Evolutionary conservation across 2,888 invertebrate genomes (phyloP).

Genomic region (Drosophila subquinaria): DNA sequence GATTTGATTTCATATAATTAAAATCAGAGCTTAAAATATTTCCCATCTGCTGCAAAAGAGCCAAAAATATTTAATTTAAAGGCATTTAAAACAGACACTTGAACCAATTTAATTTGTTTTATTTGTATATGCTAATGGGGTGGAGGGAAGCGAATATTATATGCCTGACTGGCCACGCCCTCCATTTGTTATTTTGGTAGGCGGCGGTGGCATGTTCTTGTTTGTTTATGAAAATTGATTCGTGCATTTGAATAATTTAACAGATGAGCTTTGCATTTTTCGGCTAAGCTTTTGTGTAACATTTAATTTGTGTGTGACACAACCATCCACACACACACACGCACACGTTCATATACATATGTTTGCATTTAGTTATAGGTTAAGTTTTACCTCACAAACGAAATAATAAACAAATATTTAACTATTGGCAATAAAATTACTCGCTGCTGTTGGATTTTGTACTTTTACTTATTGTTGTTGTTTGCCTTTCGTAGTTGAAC

Average conservation of each 20-base stretch:
- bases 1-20: neutral
- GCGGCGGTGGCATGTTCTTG: slow-evolving; percentile 22
- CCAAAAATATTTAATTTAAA: slow-evolving; percentile 2
- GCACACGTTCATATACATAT: slow-evolving; percentile 23
- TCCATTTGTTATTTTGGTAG: slow-evolving; percentile 9
- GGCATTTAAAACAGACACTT: slow-evolving; percentile 7
- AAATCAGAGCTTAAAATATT: neutral
- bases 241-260: slow-evolving; percentile 72
- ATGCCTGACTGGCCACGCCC: slow-evolving; percentile 14
- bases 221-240: slow-evolving; percentile 76
- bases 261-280: slow-evolving; percentile 51
- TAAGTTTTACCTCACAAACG: slow-evolving; percentile 53
- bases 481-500: slow-evolving; percentile 45
- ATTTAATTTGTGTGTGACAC: slow-evolving; percentile 43
- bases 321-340: slow-evolving; percentile 12
- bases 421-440: slow-evolving; percentile 55
- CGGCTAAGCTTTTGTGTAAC: slow-evolving; percentile 55
- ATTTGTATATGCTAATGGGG: slow-evolving; percentile 11
- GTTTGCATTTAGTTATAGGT: slow-evolving; percentile 57
- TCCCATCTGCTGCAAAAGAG: neutral
- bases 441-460: slow-evolving; percentile 29
- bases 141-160: slow-evolving; percentile 17
- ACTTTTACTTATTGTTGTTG: slow-evolving; percentile 36
- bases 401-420: slow-evolving; percentile 69
- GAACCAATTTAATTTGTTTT: slow-evolving; percentile 27